Evolutionary conservation across 92 coral and sea anemone species (phyloP).

Genomic region (Actinostola sp.): DNA sequence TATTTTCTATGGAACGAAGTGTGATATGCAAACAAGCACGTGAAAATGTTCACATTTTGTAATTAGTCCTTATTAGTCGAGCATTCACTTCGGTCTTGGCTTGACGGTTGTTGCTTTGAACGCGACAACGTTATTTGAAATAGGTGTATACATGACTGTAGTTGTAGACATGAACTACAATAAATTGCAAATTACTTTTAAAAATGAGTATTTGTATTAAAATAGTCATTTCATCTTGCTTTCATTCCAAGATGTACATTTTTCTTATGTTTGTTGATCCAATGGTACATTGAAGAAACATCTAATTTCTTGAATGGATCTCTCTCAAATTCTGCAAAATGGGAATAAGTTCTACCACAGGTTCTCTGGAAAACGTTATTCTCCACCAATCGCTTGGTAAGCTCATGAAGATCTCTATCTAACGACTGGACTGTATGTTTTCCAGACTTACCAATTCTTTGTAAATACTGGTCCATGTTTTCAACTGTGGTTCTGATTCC

Average conservation of each 20-base stretch:
- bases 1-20: too few species aligned
- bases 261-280: constrained; percentile 58
- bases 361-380: not conserved
- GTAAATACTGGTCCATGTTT: constrained; percentile 32
- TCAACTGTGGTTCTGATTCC: constrained; percentile 25
- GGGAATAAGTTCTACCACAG: constrained; percentile 9
- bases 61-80: too few species aligned
- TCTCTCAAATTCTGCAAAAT: constrained; percentile 40
- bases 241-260: constrained; percentile 23
- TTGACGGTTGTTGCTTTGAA: too few species aligned
- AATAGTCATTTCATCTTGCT: constrained; percentile 54
- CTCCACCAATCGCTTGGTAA: constrained; percentile 27
- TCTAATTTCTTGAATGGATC: constrained; percentile 31
- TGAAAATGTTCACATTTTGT: too few species aligned
- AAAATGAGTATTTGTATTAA: too few species aligned
- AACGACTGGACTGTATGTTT: constrained; percentile 38
- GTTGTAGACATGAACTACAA: too few species aligned
- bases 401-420: constrained; percentile 37
- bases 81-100: too few species aligned
- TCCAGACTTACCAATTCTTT: constrained; percentile 38
- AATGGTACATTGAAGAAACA: constrained; percentile 31
- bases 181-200: too few species aligned
- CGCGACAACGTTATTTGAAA: too few species aligned
- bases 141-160: too few species aligned
- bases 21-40: too few species aligned